These are phyloP conservation scores for Drymonia ruficornis DNA, from an alignment of 2,888 invertebrate species.

Conservation along the genomic window DNA sequence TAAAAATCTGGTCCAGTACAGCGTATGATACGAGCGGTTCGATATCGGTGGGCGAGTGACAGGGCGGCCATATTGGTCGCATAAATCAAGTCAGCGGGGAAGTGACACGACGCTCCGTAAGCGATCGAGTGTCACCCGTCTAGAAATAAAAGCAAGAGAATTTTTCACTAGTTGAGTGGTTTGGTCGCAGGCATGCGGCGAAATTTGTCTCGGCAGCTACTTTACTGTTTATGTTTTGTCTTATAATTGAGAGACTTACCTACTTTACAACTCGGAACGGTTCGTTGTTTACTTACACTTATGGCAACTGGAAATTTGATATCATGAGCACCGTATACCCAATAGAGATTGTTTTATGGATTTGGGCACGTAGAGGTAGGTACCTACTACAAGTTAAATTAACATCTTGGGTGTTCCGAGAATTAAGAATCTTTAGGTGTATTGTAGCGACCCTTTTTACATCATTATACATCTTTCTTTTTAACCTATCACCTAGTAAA, in stretches of 20 bases:
- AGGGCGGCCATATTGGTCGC: constrained; percentile 81
- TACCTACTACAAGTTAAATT: too few relatives aligned
- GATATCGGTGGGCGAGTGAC: constrained; percentile 75
- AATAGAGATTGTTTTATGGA: too few relatives aligned
- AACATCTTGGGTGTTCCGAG: too few relatives aligned
- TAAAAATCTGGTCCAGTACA: constrained; percentile 50
- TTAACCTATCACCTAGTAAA: too few relatives aligned
- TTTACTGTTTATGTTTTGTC: constrained; percentile 42
- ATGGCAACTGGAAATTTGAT: constrained; percentile 2
- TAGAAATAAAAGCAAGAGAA: constrained; percentile 79
- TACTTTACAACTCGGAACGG: constrained; percentile 32
- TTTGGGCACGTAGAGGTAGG: too few relatives aligned
- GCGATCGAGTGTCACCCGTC: constrained; percentile 81
- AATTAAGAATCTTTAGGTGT: too few relatives aligned
- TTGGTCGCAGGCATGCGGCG: constrained; percentile 73
- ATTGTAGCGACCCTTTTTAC: too few relatives aligned
- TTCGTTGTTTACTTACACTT: constrained; percentile 31
- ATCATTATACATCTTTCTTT: too few relatives aligned
- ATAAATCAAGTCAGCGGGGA: constrained; percentile 80
- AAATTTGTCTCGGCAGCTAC: constrained; percentile 70
- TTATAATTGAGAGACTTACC: constrained; percentile 40
- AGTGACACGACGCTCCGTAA: constrained; percentile 78
- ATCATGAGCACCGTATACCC: background rate
- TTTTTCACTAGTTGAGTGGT: constrained; percentile 79
- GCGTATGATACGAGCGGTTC: constrained; percentile 69